Conservation (phyloP, 2,113 vertebrate species). For the Heterotilapia buettikoferi region DNA sequence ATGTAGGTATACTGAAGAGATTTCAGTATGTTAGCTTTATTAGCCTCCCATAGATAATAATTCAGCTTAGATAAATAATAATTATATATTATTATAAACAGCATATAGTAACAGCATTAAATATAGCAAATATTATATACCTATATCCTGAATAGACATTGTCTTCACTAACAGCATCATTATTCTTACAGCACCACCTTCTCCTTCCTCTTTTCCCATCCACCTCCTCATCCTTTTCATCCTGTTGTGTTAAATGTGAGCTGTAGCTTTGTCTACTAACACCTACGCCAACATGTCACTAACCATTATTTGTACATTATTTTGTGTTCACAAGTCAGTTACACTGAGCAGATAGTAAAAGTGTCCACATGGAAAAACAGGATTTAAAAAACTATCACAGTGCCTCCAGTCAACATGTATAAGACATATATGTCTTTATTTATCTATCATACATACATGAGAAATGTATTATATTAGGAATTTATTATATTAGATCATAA, state of each 20-base stretch:
- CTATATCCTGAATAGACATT: not conserved
- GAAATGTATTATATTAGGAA: not conserved
- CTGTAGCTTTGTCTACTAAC: not conserved
- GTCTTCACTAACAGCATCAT: not conserved
- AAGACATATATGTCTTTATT: not conserved
- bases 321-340: not conserved
- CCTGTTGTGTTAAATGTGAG: not conserved
- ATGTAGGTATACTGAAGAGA: not conserved
- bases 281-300: not conserved
- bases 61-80: not conserved
- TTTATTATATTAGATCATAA: not conserved
- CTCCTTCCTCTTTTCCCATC: not conserved
- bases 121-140: not conserved
- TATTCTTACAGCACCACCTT: not conserved
- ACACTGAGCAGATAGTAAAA: not conserved
- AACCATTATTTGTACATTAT: not conserved
- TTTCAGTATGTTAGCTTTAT: not conserved
- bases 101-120: not conserved
- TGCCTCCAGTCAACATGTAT: not conserved
- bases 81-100: not conserved
- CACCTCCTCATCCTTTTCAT: not conserved
- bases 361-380: not conserved
- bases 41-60: not conserved
- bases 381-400: not conserved
- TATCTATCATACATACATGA: not conserved